Percentiles rank a stretch among this genome's conserved stretches.
Evolutionary conservation across 1,140 invertebrate genomes (phyloP).

Genomic region (Helicoverpa zea): DNA sequence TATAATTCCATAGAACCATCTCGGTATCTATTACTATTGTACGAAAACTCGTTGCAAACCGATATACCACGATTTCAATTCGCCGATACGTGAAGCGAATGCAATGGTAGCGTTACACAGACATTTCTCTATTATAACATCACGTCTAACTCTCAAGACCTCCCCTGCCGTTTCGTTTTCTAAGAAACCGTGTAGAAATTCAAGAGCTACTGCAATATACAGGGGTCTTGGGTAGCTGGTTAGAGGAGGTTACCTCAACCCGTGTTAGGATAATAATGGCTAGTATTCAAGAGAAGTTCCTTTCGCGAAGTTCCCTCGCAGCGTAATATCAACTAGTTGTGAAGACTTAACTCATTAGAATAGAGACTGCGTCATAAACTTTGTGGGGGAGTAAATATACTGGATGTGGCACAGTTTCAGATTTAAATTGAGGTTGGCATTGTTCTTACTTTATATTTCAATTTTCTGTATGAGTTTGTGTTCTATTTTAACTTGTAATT

Average conservation of each 20-base stretch:
- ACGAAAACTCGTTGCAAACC: conserved; percentile 59
- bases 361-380: conserved; percentile 42
- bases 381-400: conserved; percentile 41
- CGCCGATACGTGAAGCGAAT: conserved; percentile 59
- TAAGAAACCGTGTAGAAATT: background rate
- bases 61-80: conserved; percentile 66
- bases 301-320: conserved; percentile 20
- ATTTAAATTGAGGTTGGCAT: conserved; percentile 32
- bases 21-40: conserved; percentile 34
- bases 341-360: conserved; percentile 51
- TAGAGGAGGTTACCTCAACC: conserved; percentile 35
- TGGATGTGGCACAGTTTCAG: conserved; percentile 39
- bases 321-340: conserved; percentile 49
- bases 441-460: conserved; percentile 38
- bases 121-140: conserved; percentile 43
- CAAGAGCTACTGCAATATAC: conserved; percentile 3
- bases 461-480: conserved; percentile 26
- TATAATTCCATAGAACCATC: conserved; percentile 20
- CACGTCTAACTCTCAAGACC: conserved; percentile 12
- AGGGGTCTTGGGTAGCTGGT: conserved; percentile 22
- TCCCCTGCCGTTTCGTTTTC: background rate
- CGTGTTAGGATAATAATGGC: conserved; percentile 48
- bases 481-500: conserved; percentile 31
- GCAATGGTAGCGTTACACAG: conserved; percentile 59
- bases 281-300: conserved; percentile 46